Evolutionary conservation across 1,140 invertebrate species (phyloP).

Genomic region (Arctopsyche grandis): DNA sequence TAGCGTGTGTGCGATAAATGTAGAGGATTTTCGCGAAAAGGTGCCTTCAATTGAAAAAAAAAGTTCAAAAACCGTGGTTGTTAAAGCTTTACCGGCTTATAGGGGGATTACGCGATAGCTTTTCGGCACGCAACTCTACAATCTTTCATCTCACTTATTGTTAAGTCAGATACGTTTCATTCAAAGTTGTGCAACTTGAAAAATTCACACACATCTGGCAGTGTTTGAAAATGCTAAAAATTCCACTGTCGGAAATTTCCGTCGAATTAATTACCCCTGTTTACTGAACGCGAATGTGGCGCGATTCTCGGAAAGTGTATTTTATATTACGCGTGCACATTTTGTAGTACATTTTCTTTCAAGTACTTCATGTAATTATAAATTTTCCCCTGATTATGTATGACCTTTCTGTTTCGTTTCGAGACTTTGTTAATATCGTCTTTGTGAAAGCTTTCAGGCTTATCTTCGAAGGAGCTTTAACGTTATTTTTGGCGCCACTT

Average conservation of each 20-base stretch:
- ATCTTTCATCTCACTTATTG: constrained; percentile 19
- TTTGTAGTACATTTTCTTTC: too few species aligned
- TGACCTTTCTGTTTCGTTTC: constrained; percentile 9
- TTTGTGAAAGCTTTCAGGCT: constrained; percentile 14
- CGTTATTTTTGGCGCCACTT: neutral
- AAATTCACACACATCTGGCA: neutral
- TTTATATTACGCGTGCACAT: too few species aligned
- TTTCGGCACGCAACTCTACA: constrained; percentile 25
- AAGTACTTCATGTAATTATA: constrained; percentile 4
- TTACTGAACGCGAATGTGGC: too few species aligned
- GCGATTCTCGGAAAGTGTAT: too few species aligned
- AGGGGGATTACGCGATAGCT: constrained; percentile 10
- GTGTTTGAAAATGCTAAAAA: too few species aligned
- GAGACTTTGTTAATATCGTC: constrained; percentile 13
- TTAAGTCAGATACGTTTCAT: neutral
- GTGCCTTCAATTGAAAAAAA: constrained; percentile 23
- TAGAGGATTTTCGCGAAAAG: neutral
- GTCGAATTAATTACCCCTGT: too few species aligned
- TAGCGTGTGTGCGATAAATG: too few species aligned
- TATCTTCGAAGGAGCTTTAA: constrained; percentile 11
- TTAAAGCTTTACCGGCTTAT: constrained; percentile 17
- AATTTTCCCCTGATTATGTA: constrained; percentile 8
- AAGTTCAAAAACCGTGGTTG: constrained; percentile 17
- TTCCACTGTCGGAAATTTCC: too few species aligned
- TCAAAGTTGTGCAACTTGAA: neutral